These are phyloP conservation scores for Leptodactylus fallax DNA, from an alignment of 2,797 vertebrate genomes.

Conservation along the genomic window DNA sequence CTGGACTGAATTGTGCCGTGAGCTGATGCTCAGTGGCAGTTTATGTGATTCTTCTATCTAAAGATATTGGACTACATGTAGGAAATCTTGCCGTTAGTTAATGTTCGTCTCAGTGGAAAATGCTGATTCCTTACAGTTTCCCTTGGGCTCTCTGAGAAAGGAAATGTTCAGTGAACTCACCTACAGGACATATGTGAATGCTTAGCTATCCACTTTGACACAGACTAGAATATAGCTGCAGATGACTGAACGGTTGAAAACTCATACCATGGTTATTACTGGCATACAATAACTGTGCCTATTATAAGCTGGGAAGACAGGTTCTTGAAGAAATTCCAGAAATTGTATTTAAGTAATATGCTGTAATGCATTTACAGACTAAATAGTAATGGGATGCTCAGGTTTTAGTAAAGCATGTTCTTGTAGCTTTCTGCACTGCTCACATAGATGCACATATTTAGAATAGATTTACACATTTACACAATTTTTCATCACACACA, in stretches of 20 bases:
- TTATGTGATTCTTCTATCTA: constrained; percentile 32
- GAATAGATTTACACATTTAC: too few relatives aligned
- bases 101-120: constrained; percentile 49
- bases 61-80: constrained; percentile 42
- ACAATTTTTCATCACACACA: too few relatives aligned
- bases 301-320: neutral
- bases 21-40: constrained; percentile 36
- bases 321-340: neutral
- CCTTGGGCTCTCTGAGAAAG: constrained; percentile 36
- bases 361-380: neutral
- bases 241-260: neutral
- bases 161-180: constrained; percentile 57
- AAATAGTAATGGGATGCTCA: too few relatives aligned
- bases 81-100: constrained; percentile 50
- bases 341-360: neutral
- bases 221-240: neutral
- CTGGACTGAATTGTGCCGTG: constrained; percentile 5
- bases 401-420: too few relatives aligned
- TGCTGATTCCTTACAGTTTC: constrained; percentile 42
- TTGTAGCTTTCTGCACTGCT: too few relatives aligned
- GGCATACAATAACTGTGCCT: neutral
- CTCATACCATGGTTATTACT: neutral
- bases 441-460: too few relatives aligned
- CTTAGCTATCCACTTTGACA: constrained; percentile 36
- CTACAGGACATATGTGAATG: constrained; percentile 48